Evolutionary conservation across 2,888 invertebrate genomes (phyloP), one percentile per base, ranked within the genome.

Genomic region (Cyclophora punctaria): DNA sequence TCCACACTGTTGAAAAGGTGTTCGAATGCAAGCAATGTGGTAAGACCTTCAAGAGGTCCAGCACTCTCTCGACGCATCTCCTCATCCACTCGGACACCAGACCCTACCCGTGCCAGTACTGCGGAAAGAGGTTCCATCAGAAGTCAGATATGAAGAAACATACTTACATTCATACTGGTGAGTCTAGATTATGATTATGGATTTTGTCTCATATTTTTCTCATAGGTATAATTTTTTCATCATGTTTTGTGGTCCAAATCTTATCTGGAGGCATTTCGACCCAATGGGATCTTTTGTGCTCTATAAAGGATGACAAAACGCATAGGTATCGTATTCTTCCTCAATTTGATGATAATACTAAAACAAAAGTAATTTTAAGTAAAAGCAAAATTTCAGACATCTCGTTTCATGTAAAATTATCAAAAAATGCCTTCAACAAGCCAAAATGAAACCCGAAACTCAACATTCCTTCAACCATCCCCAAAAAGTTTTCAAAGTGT

Each of bases 61-160:
- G 98, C 68, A 99, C 99, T 0, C 89, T 99, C 58, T 98, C 98
- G 57, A 99, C 99, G 5, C 99, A 99, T 83, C 93, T 98, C 63
- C 92, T 99, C 63, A 99, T 99, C 68, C 99, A 99, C 89, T 97
- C 97, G 58, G 98, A 98, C 84, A 98, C 98, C 52, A 90, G 98
- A 75, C 98, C 98, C 35, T 99, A 98, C 81, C 98, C 98, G 4
- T 99, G 98, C 84, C 96, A 96, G 80, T 99, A 97, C 87, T 99
- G 98, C 83, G 98, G 98, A 53, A 99, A 99, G 84, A 90, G 99
- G 66, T 99, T 99, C 88, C 99, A 99, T 78, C 99, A 99, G 88
- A 99, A 99, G 80, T 98, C 97, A 49, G 99, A 99, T 83, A 99
- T 99, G 99, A 99, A 99, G 90, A 99, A 99, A 75, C 99, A 99